These are phyloP conservation scores for Ivindomyrus marchei DNA, from an alignment of 2,113 vertebrate genomes.

Conservation along the genomic window DNA sequence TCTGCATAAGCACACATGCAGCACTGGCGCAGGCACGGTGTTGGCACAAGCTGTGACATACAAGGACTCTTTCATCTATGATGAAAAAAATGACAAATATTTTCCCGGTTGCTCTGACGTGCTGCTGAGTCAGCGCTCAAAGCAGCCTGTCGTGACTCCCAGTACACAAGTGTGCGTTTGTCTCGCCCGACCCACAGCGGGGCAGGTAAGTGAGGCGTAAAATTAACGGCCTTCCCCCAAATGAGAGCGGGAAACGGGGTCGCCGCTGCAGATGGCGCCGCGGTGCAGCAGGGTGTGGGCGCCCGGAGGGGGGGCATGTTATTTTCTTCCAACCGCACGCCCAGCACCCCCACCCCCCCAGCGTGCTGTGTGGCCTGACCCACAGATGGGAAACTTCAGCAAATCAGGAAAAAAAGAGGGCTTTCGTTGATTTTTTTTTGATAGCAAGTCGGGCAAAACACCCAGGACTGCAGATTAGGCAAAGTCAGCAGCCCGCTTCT, in stretches of 20 bases:
- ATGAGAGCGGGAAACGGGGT: background rate
- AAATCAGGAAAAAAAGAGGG: background rate
- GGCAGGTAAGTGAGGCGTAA: background rate
- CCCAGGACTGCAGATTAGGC: background rate
- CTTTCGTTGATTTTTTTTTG: background rate
- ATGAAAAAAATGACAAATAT: background rate
- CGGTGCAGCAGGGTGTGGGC: background rate
- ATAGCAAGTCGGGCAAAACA: background rate
- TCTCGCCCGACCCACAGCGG: background rate
- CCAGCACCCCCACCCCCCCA: background rate
- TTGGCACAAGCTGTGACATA: background rate
- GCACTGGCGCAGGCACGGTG: background rate
- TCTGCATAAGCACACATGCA: background rate
- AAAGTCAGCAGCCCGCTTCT: background rate
- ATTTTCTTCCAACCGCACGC: background rate
- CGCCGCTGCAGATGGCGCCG: background rate
- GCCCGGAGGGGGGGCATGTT: background rate
- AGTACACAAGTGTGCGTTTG: background rate
- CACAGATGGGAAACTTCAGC: background rate
- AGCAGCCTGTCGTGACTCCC: background rate
- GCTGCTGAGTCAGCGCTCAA: background rate
- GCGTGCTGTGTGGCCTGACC: conserved; percentile 3
- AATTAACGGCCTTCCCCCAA: background rate
- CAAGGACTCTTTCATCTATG: background rate
- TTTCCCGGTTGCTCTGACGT: background rate